These are phyloP conservation scores for Centropus bengalensis DNA, from an alignment of 2,113 vertebrate species.

Conservation along the genomic window DNA sequence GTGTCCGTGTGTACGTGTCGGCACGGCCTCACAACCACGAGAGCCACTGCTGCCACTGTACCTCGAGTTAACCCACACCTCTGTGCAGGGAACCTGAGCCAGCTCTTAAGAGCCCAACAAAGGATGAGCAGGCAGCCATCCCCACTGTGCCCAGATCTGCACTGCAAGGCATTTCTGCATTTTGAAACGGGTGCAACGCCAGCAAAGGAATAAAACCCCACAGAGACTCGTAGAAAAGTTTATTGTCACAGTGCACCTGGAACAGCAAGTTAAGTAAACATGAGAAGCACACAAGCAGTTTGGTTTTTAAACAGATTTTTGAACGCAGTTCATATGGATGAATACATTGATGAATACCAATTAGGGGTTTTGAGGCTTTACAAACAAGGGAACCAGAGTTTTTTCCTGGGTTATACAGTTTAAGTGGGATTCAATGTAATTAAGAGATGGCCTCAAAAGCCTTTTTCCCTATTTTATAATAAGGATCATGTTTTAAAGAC, in stretches of 20 bases:
- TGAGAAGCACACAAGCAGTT: background rate
- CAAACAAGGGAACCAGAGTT: background rate
- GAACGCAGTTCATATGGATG: background rate
- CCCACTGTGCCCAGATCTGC: fast-evolving
- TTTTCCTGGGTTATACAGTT: background rate
- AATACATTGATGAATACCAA: background rate
- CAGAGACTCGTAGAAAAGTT: background rate
- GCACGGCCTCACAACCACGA: background rate
- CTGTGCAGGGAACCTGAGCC: too few species aligned
- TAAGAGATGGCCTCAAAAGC: background rate
- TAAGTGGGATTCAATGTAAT: background rate
- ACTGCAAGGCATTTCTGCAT: background rate
- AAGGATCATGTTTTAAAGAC: background rate
- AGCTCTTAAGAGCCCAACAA: background rate
- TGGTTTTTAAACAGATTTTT: background rate
- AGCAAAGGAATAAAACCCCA: background rate
- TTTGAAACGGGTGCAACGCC: fast-evolving
- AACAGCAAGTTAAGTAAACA: background rate
- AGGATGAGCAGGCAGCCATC: background rate
- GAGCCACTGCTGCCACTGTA: background rate
- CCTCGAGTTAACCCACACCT: background rate
- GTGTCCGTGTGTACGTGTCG: background rate
- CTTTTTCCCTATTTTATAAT: background rate
- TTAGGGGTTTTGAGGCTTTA: background rate
- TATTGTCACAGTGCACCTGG: background rate